Evolutionary conservation across 2,888 invertebrate species (phyloP).

Genomic region (Habroteleia sp.): DNA sequence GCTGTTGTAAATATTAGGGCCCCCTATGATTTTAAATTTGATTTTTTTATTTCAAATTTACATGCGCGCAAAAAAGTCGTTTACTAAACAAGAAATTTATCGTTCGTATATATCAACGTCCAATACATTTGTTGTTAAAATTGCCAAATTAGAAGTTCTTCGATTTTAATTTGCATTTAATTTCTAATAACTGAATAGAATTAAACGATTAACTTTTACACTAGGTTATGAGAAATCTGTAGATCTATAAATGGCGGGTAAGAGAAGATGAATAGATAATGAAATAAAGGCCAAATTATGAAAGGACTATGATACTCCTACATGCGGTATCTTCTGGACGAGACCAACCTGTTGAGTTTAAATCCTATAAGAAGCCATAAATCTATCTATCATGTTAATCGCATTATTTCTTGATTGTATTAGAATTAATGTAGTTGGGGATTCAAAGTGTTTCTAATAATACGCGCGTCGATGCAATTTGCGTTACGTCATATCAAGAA

Average conservation of each 20-base stretch:
- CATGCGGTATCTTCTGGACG: constrained; percentile 20
- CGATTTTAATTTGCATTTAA: no score
- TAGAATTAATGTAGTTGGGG: constrained; percentile 12
- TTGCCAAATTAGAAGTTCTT: no score
- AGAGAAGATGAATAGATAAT: neutral
- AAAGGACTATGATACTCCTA: constrained; percentile 27
- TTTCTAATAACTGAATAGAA: no score
- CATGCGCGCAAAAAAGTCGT: constrained; percentile 29
- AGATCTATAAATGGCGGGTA: no score
- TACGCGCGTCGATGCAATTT: constrained; percentile 25
- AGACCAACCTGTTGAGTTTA: constrained; percentile 75
- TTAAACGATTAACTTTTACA: no score
- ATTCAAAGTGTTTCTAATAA: constrained; percentile 9
- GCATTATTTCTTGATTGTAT: constrained; percentile 69
- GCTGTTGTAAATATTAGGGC: constrained; percentile 78
- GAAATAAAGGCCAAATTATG: constrained; percentile 25
- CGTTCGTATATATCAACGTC: no score
- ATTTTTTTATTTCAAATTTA: constrained; percentile 43
- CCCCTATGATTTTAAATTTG: constrained; percentile 58
- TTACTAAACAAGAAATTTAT: constrained; percentile 26
- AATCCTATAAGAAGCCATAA: constrained; percentile 74
- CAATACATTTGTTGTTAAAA: no score
- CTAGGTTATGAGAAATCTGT: no score
- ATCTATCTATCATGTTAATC: constrained; percentile 74
- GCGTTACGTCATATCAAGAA: constrained; percentile 27